Evolutionary conservation across 2,113 vertebrate genomes (phyloP), one percentile per base, ranked within the genome.

Genomic region (Ceuthmochares aereus): DNA sequence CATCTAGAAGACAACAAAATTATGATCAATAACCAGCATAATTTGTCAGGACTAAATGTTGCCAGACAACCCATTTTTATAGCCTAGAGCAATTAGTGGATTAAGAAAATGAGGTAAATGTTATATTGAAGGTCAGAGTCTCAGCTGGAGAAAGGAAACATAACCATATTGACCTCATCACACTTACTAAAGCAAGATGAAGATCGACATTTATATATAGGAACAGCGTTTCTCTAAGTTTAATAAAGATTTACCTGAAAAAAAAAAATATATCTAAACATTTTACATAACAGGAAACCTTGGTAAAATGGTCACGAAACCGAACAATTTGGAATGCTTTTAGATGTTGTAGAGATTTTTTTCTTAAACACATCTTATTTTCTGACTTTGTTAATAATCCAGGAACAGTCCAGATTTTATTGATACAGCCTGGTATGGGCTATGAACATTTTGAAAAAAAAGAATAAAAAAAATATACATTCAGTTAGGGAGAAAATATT

Each of bases 61-160:
- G 67, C 60, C 85, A 94, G 54, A 73, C 27, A 93, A 90, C 90
- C 79, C 3, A 32, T 80, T 93, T 95, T 92, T 94, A 88, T 73
- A 83, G 36, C 67, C 60, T 60, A 73, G 70, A 72, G 51, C 88
- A 96, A 96, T 94, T 92, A 93, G 68, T 73, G 45, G 72, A 83
- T 77, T 70, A 96, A 90, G 90, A 95, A 94, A 94, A 93, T 88
- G 88, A 96, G 82, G 82, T 94, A 95, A 94, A 97, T 95, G 72
- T 92, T 95, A 92, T 37, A 62, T 13, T 74, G 94, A 95, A 97
- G 88, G 72, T 96, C 85, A 96, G 36, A 90, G 51, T 66, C 80
- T 69, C 79, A 83, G 70, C 81, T 91, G 82, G 82, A 88, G 27
- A 91, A 93, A 90, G 70, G 75, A 90, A 94, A 68, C 51, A 72